Base-by-base conservation (phyloP, 2,113 vertebrate species). In the Prunella fulvescens region DNA sequence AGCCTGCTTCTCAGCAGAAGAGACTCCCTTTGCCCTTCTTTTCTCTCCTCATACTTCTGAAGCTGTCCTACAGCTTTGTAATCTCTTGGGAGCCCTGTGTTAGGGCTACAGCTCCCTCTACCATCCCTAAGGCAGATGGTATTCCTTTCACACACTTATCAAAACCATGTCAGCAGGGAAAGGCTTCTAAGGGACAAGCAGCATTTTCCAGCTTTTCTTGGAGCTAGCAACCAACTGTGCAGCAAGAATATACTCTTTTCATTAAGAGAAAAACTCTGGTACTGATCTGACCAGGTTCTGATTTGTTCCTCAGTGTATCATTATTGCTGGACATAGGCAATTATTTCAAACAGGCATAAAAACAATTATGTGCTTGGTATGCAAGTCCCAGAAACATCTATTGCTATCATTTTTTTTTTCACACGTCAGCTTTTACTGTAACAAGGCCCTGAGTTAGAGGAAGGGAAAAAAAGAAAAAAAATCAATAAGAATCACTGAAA, bases 81-180 rank as follows among this genome's bases (percentile, higher is more conserved):
- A 48, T 14, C 81, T 58, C 62, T 17, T 9, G 66, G 70, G 79
- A 90, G 35, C 51, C 50, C 58, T 18, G 66, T 58, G 58, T 50
- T 86, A 62, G 37, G 37, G 37, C 37, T 74, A 47, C 31, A 50
- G 54, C 74, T 88, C 66, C 73, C 47, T 81, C 87, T n/a, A 24
- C 79, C 79, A 71, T 28, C 44, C 71, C 76, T 40, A 51, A 48
- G 85, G 90, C 67, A 81, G 71, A 64, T 3, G 23, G 54, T 67
- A 83, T 67, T 81, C 86, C 78, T 90, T 79, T 51, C 79, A 44
- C 28, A 50, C 58, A 79, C 13, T 61, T 85, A 88, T 88, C 93
- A 92, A 90, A 94, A 77, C 64, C 33, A 29, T 24, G 57, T 67
- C 96, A 90, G 85, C 72, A 92, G 92, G 93, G 69, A 96, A 83